Percentiles rank a stretch among this genome's conserved stretches.
Conservation (phyloP, 2,797 vertebrate species). For the Enteromius anoplus region DNA sequence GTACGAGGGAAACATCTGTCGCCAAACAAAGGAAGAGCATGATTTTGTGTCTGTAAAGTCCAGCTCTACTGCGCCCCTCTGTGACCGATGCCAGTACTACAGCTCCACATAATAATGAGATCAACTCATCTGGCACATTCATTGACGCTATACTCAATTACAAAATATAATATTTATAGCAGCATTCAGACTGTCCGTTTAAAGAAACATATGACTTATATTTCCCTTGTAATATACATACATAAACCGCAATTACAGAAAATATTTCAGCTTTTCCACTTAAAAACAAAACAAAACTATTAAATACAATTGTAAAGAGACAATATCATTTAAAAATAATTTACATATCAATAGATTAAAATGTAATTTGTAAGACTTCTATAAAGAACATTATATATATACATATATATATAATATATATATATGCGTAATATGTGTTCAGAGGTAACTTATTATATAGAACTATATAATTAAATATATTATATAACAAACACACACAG, state of each 20-base stretch:
- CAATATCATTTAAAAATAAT: neutral
- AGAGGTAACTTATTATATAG: too few relatives aligned
- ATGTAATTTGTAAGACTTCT: too few relatives aligned
- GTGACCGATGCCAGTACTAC: conserved; percentile 40
- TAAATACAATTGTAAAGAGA: neutral
- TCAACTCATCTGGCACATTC: neutral
- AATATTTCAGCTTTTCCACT: neutral
- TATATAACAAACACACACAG: too few relatives aligned
- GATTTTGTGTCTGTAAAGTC: neutral
- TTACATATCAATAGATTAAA: too few relatives aligned
- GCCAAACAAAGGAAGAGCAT: neutral
- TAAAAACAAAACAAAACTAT: neutral
- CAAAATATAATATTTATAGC: conserved; percentile 33
- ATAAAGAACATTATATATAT: too few relatives aligned
- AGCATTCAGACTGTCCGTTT: conserved; percentile 30
- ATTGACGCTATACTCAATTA: neutral
- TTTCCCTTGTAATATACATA: conserved; percentile 33
- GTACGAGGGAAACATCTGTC: neutral
- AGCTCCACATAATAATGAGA: neutral
- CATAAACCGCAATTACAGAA: conserved; percentile 49
- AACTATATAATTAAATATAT: too few relatives aligned
- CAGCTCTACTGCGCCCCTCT: conserved; percentile 25
- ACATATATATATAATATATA: neutral
- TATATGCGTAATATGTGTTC: neutral
- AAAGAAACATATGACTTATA: neutral